A percentile compares a stretch with the other conserved stretches of the same genome.
Conservation (phyloP, 2,113 vertebrate species). For the Sylvicapra grimmia region DNA sequence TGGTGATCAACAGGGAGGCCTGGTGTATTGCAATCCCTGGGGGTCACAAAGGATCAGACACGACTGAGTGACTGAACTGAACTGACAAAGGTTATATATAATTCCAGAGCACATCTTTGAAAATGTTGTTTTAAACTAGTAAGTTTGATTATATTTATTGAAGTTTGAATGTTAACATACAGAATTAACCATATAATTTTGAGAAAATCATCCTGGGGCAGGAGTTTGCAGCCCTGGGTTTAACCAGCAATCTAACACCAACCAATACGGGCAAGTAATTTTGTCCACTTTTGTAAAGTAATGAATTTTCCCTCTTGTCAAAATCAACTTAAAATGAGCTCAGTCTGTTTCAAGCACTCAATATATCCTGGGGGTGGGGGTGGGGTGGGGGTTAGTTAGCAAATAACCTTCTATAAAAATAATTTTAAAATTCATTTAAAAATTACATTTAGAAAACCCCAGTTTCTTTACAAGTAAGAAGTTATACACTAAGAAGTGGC, state of each 20-base stretch:
- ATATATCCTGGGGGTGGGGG: not conserved
- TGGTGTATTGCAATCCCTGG: not conserved
- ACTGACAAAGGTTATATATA: not conserved
- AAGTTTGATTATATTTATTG: not conserved
- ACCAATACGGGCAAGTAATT: not conserved
- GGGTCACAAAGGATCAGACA: not conserved
- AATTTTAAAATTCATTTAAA: not conserved
- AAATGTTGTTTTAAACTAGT: not conserved
- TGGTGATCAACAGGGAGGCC: not conserved
- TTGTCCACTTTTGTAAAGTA: not conserved
- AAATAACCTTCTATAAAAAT: not conserved
- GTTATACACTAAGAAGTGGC: constrained; percentile 42
- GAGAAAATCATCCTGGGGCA: not conserved
- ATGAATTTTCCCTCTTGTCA: not conserved
- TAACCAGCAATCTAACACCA: not conserved
- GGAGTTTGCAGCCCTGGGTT: not conserved
- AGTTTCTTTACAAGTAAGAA: constrained; percentile 58
- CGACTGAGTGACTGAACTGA: not conserved
- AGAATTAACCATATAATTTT: not conserved
- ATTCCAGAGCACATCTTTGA: not conserved
- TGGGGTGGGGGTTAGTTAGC: not conserved
- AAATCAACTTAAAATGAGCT: not conserved
- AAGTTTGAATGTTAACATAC: not conserved
- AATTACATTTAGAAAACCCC: not conserved
- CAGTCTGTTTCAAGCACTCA: not conserved